Conservation (phyloP, 2,113 vertebrate genomes). For the Micronycteris hirsuta region DNA sequence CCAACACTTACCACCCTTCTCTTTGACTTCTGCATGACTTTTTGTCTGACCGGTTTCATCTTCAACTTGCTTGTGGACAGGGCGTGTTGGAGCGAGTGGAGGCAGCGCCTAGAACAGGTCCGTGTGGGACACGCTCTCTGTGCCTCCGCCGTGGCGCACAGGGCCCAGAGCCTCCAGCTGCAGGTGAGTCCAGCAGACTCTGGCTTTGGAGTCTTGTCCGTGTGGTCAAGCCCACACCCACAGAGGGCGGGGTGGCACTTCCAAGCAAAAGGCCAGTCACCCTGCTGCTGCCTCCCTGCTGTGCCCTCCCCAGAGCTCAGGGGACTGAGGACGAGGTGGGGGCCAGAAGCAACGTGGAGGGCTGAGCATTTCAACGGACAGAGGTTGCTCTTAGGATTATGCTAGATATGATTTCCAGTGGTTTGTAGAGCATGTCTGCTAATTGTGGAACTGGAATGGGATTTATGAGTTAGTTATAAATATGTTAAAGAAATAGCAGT, state of each 20-base stretch:
- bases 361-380: neutral
- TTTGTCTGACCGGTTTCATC: neutral
- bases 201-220: accelerated
- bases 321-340: accelerated
- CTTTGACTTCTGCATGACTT: neutral
- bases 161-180: constrained; percentile 78
- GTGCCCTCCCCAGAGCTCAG: neutral
- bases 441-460: neutral
- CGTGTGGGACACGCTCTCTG: constrained; percentile 63
- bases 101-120: constrained; percentile 64
- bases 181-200: constrained; percentile 79
- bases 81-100: constrained; percentile 86
- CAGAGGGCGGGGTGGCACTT: accelerated
- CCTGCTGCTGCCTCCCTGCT: neutral
- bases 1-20: neutral
- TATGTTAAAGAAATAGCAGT: neutral
- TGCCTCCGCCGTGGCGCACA: constrained; percentile 78
- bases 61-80: constrained; percentile 76
- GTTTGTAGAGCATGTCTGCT: neutral
- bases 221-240: neutral
- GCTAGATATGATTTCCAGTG: neutral
- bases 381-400: neutral
- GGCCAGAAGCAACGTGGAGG: neutral
- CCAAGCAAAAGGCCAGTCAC: neutral
- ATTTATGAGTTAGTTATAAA: neutral